Base-by-base conservation (phyloP, 2,888 invertebrate species). In the Cynaeus angustus region DNA sequence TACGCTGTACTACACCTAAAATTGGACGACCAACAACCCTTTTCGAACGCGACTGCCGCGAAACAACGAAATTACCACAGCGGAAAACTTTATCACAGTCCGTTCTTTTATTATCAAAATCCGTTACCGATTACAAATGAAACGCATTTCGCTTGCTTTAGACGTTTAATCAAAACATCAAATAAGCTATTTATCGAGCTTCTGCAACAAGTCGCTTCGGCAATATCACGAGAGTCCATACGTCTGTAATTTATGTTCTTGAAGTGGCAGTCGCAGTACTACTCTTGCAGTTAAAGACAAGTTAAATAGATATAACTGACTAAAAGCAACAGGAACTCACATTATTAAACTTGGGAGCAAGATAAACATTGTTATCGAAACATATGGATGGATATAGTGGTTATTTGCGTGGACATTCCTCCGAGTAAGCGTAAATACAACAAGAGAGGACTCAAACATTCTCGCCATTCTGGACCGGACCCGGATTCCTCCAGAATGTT, bases 401-500 rank as follows among this genome's bases (percentile, higher is more conserved):
- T 59, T 64, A 68, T 59, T 58, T 68, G 67, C 70, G 62, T 71
- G 71, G 58, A 72, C 70, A 76, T 76, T 74, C 74, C 69, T 13
- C 30, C 66, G 61, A 71, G 70, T 68, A 73, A 68, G 68, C 70
- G 61, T 26, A 69, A 65, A 58, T 70, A 73, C 71, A 73, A 71
- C 74, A 75, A 74, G 62, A 70, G 68, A 64, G 45, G 65, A 71
- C 64, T 62, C 66, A 50, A 70, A 70, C 71, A 75, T 75, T 75
- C 72, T 66, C 71, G 50, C 43, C 71, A 72, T 72, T 75, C 74
- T 70, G 59, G 30, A 71, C 66, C 66, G 71, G 73, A 70, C 71
- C 71, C 43, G 72, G 72, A 75, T 74, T 74, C 74, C 70, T 48
- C 14, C 46, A 68, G 67, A 48, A 75, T 75, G 69, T 72, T 75